Percentiles rank a stretch among this genome's conserved stretches.
Evolutionary conservation across 1,140 invertebrate genomes (phyloP).

Genomic region (Zaprionus ornatus): DNA sequence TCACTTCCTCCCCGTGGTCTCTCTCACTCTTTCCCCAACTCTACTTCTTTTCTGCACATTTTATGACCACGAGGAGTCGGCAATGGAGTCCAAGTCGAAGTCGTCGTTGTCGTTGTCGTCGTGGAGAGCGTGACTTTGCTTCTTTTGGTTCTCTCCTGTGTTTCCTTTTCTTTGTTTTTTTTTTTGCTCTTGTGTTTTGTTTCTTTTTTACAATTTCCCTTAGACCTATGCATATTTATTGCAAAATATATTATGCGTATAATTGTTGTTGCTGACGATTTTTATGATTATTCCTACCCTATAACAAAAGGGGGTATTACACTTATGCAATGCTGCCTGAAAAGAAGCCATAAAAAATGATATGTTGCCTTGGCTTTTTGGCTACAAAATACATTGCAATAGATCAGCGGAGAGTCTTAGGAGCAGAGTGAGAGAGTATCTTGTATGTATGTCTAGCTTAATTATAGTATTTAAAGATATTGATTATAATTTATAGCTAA

Average conservation of each 20-base stretch:
- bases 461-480: not conserved
- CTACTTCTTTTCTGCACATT: constrained; percentile 29
- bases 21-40: not conserved
- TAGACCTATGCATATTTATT: constrained; percentile 63
- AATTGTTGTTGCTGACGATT: constrained; percentile 72
- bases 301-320: constrained; percentile 7
- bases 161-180: not conserved
- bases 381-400: not conserved
- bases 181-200: not conserved
- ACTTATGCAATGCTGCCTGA: not conserved
- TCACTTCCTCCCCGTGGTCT: not conserved
- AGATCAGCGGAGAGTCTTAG: not conserved
- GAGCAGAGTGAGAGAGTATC: not conserved
- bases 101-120: not conserved
- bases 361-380: constrained; percentile 2
- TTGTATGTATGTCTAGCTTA: not conserved
- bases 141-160: constrained; percentile 12
- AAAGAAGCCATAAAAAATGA: constrained; percentile 5
- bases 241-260: constrained; percentile 78
- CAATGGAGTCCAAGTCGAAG: not conserved
- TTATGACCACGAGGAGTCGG: constrained; percentile 48
- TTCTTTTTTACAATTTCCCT: constrained; percentile 27
- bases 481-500: too few species aligned
- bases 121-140: constrained; percentile 57
- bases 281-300: constrained; percentile 1